Conservation (phyloP, 1,140 invertebrate species). For the Hesperophylax magnus region DNA sequence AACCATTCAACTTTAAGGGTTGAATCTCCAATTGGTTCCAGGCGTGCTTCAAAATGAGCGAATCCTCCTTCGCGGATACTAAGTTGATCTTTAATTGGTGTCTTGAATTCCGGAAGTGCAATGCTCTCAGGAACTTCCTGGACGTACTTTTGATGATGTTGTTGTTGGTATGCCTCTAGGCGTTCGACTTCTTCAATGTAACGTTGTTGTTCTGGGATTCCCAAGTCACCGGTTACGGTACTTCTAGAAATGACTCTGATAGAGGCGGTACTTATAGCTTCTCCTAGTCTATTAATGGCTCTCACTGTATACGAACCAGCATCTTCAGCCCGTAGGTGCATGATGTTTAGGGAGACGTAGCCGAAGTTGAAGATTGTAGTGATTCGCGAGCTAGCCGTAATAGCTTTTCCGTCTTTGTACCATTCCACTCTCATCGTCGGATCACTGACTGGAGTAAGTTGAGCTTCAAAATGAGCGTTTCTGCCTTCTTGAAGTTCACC, state of each 20-base stretch:
- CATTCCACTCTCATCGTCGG: slow-evolving; percentile 98
- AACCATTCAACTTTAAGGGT: slow-evolving; percentile 95
- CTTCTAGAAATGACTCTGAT: slow-evolving; percentile 84
- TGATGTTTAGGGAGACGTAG: slow-evolving; percentile 97
- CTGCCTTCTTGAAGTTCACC: slow-evolving; percentile 91
- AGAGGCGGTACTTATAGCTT: slow-evolving; percentile 85
- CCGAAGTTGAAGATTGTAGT: slow-evolving; percentile 98
- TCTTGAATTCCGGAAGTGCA: slow-evolving; percentile 91
- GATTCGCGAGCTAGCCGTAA: slow-evolving; percentile 95
- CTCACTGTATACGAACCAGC: slow-evolving; percentile 91
- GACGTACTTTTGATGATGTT: slow-evolving; percentile 82
- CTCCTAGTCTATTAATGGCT: slow-evolving; percentile 89
- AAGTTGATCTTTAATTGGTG: slow-evolving; percentile 91
- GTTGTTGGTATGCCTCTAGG: slow-evolving; percentile 90
- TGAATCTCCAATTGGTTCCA: slow-evolving; percentile 94
- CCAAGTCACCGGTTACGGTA: slow-evolving; percentile 87
- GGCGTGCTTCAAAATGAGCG: slow-evolving; percentile 95
- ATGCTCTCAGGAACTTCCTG: slow-evolving; percentile 84
- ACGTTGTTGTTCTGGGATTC: slow-evolving; percentile 92
- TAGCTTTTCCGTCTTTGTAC: slow-evolving; percentile 96
- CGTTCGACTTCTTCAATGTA: slow-evolving; percentile 95
- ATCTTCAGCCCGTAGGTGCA: slow-evolving; percentile 96
- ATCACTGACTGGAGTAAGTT: slow-evolving; percentile 95
- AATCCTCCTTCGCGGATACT: slow-evolving; percentile 93
- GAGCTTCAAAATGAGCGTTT: slow-evolving; percentile 95